Evolutionary conservation across 1,140 invertebrate genomes (phyloP).

Genomic region (Heliconius eleuchia): DNA sequence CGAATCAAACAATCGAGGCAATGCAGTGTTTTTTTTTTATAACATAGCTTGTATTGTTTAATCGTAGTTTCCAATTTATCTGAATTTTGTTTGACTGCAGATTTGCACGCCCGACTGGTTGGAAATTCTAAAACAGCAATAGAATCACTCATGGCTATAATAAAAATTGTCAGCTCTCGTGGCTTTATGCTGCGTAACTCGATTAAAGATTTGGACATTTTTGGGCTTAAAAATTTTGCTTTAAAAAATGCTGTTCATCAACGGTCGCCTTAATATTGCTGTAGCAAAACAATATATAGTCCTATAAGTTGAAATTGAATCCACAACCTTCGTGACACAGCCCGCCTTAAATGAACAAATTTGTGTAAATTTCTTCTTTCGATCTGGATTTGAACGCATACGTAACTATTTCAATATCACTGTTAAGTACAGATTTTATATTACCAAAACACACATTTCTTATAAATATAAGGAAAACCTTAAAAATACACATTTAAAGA

Average conservation of each 20-base stretch:
- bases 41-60: background rate
- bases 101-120: constrained; percentile 1
- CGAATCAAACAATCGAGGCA: background rate
- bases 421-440: too few relatives aligned
- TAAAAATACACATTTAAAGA: background rate
- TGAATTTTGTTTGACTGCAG: background rate
- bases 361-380: too few relatives aligned
- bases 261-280: too few relatives aligned
- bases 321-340: too few relatives aligned
- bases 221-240: background rate
- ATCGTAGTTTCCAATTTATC: background rate
- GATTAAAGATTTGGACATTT: background rate
- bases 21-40: background rate
- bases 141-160: background rate
- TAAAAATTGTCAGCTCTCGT: constrained; percentile 9
- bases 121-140: constrained; percentile 3
- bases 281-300: too few relatives aligned
- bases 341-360: too few relatives aligned
- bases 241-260: background rate
- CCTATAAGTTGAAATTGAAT: too few relatives aligned
- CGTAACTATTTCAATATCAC: too few relatives aligned
- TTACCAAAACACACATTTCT: too few relatives aligned
- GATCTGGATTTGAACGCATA: too few relatives aligned
- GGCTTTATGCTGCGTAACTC: background rate
- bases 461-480: background rate